These are phyloP conservation scores for Desoria tigrina DNA, from an alignment of 2,888 invertebrate genomes.

Conservation along the genomic window DNA sequence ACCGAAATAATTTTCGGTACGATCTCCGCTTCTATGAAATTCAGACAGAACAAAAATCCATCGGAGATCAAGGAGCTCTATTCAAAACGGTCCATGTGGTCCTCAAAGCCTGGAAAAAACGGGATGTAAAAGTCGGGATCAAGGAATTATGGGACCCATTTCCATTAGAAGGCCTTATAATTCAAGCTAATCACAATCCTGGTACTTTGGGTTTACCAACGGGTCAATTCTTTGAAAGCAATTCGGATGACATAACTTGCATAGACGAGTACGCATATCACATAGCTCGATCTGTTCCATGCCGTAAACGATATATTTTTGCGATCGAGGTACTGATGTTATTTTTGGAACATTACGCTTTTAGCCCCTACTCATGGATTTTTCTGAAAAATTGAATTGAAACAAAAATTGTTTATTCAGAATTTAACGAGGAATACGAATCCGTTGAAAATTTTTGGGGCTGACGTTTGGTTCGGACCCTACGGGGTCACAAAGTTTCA, in stretches of 20 bases:
- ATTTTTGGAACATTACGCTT: no score
- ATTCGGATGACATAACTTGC: conserved; percentile 23
- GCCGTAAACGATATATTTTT: conserved; percentile 29
- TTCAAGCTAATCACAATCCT: conserved; percentile 35
- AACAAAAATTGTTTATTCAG: no score
- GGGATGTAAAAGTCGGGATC: background rate
- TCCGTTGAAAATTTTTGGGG: no score
- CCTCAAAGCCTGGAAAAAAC: conserved; percentile 23
- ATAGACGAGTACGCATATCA: conserved; percentile 20
- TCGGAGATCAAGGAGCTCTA: conserved; percentile 24
- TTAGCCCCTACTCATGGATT: no score
- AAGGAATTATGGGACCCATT: conserved; percentile 29
- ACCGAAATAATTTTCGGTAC: conserved; percentile 18
- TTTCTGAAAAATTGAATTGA: no score
- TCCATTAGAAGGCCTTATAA: conserved; percentile 27
- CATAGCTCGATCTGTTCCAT: conserved; percentile 5
- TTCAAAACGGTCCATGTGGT: conserved; percentile 33
- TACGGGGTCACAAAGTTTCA: no score
- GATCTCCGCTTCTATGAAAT: conserved; percentile 32
- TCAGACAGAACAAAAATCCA: conserved; percentile 17
- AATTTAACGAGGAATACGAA: no score
- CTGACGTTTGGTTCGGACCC: no score
- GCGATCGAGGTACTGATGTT: conserved; percentile 6
- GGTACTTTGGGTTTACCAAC: conserved; percentile 25
- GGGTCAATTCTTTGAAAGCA: conserved; percentile 25